Evolutionary conservation across 2,797 vertebrate genomes (phyloP).

Genomic region (Rhyacichthys aspro): DNA sequence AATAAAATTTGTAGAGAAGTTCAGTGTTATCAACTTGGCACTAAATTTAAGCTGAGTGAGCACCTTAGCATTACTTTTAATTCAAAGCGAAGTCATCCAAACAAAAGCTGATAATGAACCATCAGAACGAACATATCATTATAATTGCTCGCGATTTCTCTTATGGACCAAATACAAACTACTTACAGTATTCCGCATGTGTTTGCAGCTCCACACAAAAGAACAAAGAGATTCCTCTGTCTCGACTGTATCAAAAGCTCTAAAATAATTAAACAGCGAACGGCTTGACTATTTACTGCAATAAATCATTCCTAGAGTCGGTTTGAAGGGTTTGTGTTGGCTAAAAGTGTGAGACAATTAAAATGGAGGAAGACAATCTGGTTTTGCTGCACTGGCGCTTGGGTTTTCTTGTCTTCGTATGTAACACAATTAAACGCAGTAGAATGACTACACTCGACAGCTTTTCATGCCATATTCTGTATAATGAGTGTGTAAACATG

Average conservation of each 20-base stretch:
- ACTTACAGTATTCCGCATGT: constrained; percentile 16
- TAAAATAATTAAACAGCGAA: constrained; percentile 35
- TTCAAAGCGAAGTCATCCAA: constrained; percentile 3
- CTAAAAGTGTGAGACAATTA: neutral
- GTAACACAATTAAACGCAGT: too few relatives aligned
- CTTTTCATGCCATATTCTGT: too few relatives aligned
- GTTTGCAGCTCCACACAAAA: constrained; percentile 16
- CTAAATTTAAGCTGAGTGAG: neutral
- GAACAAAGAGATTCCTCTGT: constrained; percentile 3
- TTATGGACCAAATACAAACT: constrained; percentile 28
- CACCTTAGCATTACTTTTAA: neutral
- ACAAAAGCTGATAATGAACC: neutral
- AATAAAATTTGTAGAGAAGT: neutral
- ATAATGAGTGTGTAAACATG: too few relatives aligned
- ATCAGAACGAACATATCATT: constrained; percentile 9
- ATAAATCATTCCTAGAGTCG: constrained; percentile 22
- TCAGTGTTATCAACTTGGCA: neutral
- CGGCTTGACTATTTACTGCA: constrained; percentile 7
- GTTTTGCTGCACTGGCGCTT: too few relatives aligned
- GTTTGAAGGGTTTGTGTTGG: constrained; percentile 1
- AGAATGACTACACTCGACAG: too few relatives aligned
- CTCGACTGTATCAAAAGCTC: constrained; percentile 20
- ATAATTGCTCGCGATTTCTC: constrained; percentile 2
- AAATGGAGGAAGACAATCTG: neutral
- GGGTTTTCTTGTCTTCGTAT: too few relatives aligned